phyloP scores from a whole-genome alignment of 35 echinoderm and acorn worm genomes.

The Lytechinus variegatus region DNA sequence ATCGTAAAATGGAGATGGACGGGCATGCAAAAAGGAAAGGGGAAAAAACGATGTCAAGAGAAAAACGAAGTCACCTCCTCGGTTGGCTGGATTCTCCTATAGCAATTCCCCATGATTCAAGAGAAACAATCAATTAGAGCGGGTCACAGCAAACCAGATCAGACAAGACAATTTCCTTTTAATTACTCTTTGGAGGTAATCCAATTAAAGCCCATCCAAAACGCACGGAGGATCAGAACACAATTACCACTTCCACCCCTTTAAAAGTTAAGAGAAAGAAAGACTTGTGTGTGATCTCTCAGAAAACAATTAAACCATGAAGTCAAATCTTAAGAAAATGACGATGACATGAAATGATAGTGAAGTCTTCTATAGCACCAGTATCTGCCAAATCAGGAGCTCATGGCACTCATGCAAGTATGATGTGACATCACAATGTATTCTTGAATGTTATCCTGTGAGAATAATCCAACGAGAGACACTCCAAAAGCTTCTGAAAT shows the following conservation, averaged over 20 bases:
- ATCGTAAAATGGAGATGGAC: neutral
- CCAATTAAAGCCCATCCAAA: neutral
- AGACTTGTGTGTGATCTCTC: neutral
- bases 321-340: neutral
- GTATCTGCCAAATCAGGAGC: too few species aligned
- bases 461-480: neutral
- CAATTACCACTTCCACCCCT: neutral
- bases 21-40: neutral
- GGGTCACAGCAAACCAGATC: neutral
- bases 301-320: neutral
- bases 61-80: neutral
- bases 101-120: constrained; percentile 26
- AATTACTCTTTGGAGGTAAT: neutral
- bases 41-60: neutral
- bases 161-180: neutral
- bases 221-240: neutral
- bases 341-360: neutral
- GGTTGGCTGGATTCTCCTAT: constrained; percentile 9
- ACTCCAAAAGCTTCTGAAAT: neutral
- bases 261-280: neutral
- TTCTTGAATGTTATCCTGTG: neutral
- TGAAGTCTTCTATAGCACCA: too few species aligned
- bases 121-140: neutral
- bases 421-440: neutral
- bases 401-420: neutral